These are phyloP conservation scores for Scaptomyza cyrtandrae DNA, from an alignment of 2,888 invertebrate species.

Conservation along the genomic window DNA sequence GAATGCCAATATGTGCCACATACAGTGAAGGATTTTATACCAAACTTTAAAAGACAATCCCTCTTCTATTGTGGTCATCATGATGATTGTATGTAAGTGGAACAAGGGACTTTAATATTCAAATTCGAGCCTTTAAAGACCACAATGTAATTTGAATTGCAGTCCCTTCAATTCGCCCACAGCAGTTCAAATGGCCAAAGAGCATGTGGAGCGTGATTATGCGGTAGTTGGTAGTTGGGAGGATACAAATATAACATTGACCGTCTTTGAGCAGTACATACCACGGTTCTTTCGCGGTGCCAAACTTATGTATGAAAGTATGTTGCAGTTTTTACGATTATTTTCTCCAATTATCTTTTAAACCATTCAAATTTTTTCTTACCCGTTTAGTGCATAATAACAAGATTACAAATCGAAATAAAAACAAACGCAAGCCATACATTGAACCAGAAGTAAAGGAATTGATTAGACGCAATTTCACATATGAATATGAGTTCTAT, in stretches of 20 bases:
- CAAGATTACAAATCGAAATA: constrained; percentile 86
- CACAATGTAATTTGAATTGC: constrained; percentile 37
- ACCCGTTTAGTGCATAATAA: constrained; percentile 59
- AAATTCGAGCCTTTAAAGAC: background rate
- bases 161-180: constrained; percentile 93
- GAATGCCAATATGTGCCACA: constrained; percentile 91
- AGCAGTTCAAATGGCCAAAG: constrained; percentile 92
- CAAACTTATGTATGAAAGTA: constrained; percentile 73
- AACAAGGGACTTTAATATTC: background rate
- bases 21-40: constrained; percentile 87
- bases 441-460: constrained; percentile 83
- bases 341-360: background rate
- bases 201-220: constrained; percentile 93
- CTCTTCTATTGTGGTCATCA: constrained; percentile 96
- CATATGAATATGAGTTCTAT: constrained; percentile 94
- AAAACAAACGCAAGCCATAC: constrained; percentile 91
- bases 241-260: constrained; percentile 92
- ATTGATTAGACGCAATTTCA: constrained; percentile 92
- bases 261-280: constrained; percentile 92
- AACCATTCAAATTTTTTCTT: background rate
- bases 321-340: constrained; percentile 33
- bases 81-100: constrained; percentile 90
- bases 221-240: constrained; percentile 95
- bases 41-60: constrained; percentile 92
- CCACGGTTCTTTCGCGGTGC: constrained; percentile 93